Conservation (phyloP, 2,797 vertebrate genomes). For the Podargus strigoides region DNA sequence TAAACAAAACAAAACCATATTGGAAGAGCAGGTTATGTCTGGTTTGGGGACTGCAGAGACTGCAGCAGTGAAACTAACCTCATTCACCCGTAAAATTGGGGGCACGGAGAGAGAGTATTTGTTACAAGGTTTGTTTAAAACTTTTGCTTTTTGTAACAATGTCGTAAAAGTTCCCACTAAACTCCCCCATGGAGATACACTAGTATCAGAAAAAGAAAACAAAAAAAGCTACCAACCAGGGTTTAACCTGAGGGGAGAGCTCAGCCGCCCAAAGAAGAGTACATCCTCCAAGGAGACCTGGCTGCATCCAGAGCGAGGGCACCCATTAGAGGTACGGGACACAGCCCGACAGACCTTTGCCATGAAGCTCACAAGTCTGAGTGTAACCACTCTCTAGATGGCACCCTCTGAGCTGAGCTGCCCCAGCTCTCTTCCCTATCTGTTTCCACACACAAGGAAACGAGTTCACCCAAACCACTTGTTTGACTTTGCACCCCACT, state of each 20-base stretch:
- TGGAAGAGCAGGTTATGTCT: not conserved
- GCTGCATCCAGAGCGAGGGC: not conserved
- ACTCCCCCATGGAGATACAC: not conserved
- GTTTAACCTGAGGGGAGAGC: not conserved
- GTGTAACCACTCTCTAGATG: not conserved
- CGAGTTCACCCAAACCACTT: not conserved
- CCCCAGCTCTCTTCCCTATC: not conserved
- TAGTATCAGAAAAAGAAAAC: not conserved
- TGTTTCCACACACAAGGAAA: not conserved
- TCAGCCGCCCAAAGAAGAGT: not conserved
- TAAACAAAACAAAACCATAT: not conserved
- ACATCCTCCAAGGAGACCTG: not conserved
- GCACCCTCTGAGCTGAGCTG: not conserved
- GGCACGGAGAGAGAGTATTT: not conserved
- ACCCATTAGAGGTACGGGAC: rapidly evolving
- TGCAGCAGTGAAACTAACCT: not conserved
- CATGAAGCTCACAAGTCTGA: not conserved
- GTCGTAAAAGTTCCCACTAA: not conserved
- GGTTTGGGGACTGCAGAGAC: not conserved
- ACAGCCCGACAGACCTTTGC: not conserved
- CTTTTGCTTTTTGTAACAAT: not conserved
- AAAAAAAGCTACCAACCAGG: not conserved
- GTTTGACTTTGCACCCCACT: not conserved
- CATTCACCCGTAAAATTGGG: rapidly evolving
- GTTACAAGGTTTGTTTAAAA: not conserved